Evolutionary conservation across 2,113 vertebrate genomes (phyloP), one percentile per base, ranked within the genome.

Genomic region (Trochalopteron elliotii): DNA sequence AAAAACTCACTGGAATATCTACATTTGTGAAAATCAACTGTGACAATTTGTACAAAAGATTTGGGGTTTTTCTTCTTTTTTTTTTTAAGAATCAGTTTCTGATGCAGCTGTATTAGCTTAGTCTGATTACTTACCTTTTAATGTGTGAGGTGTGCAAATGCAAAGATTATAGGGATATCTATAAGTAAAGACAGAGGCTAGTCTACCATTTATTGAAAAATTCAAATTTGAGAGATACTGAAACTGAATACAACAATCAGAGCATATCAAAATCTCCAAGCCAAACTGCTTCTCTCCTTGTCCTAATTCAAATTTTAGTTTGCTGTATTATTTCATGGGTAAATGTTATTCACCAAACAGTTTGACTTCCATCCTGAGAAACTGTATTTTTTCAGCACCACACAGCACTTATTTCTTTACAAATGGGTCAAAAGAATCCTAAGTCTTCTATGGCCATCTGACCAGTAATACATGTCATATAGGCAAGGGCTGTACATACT

Each of bases 381-480:
- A 27, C 7, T 1, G 5, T 24, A 31, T 49, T 55, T 70, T 70
- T 67, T 50, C 68, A 69, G 24, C 40, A 55, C 5, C 6, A 33
- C 15, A 42, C 10, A 71, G 25, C 37, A 23, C 8, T 78, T 45
- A 74, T 10, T 77, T 67, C 30, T 70, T 71, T 30, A 68, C 30
- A 81, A 56, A 68, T 1, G 47, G 4, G 15, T 63, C 23, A 77
- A 49, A 68, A 83, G 14, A 79, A 55, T 69, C 16, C 35, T n/a
- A 50, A 45, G 6, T 27, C 52, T 75, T 70, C 39, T 30, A 27
- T 15, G 37, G 22, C 35, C 53, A 88, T 2, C 14, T 60, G 50
- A 53, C 8, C 23, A 71, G 25, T 15, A 42, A 21, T 18, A 37
- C 1, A 4, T 3, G 11, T n/a, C 67, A n/a, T 1, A 53, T 0